Conservation (phyloP, 1,140 invertebrate genomes). For the Conopomorpha cramerella region DNA sequence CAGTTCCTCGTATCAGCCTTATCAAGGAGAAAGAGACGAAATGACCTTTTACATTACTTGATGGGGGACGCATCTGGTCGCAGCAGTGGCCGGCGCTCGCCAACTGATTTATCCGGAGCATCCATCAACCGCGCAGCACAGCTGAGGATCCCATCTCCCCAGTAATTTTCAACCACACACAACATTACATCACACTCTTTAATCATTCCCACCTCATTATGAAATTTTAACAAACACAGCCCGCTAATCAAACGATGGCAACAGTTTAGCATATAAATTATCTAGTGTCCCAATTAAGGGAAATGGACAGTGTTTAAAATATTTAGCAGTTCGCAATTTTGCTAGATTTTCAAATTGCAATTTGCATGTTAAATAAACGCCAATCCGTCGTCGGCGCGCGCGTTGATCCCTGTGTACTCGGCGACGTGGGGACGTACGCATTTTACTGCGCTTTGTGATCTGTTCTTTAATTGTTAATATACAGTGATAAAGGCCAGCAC, state of each 20-base stretch:
- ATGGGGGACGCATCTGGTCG: constrained; percentile 29
- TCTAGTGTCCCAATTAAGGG: constrained; percentile 40
- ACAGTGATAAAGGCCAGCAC: no score
- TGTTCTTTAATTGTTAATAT: no score
- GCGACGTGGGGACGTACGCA: no score
- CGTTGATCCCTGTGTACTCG: constrained; percentile 19
- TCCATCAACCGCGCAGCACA: constrained; percentile 35
- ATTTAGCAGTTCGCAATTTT: constrained; percentile 50
- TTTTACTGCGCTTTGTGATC: no score
- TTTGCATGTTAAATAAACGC: constrained; percentile 58
- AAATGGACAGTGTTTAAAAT: constrained; percentile 50
- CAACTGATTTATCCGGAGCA: constrained; percentile 44
- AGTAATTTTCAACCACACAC: constrained; percentile 18
- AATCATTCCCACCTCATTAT: constrained; percentile 2
- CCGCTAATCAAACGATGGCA: constrained; percentile 42
- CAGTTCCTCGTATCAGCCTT: no score
- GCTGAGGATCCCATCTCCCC: constrained; percentile 34
- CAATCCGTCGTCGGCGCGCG: constrained; percentile 48
- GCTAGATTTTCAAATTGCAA: constrained; percentile 55
- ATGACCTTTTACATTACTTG: constrained; percentile 18
- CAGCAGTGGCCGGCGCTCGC: constrained; percentile 28
- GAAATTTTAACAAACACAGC: not conserved
- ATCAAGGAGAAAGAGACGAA: constrained; percentile 13
- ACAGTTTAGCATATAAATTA: constrained; percentile 55
- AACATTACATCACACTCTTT: no score